Conservation (phyloP, 2,113 vertebrate genomes). For the Danio rerio region GRCz12tu NC_133196.1:18480501-18481000, state of each 20-base stretch:
- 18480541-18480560: neutral
- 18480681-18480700: conserved; percentile 4
- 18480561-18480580: neutral
- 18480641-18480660: conserved; percentile 14
- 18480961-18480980: neutral
- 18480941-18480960: neutral
- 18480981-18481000: neutral
- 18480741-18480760: conserved; percentile 23
- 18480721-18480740: conserved; percentile 22
- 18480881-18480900: conserved; percentile 28
- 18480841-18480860: conserved; percentile 12
- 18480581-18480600: neutral
- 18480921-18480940: conserved; percentile 24
- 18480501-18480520: neutral
- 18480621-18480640: neutral
- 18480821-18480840: conserved; percentile 22
- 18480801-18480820: conserved; percentile 20
- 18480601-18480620: neutral
- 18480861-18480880: neutral
- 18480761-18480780: conserved; percentile 1
- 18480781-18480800: conserved; percentile 42
- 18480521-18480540: neutral
- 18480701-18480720: neutral
- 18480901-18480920: neutral
- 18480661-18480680: conserved; percentile 5